Base-by-base conservation (phyloP, 2,113 vertebrate species). In the Acinonyx jubatus region DNA sequence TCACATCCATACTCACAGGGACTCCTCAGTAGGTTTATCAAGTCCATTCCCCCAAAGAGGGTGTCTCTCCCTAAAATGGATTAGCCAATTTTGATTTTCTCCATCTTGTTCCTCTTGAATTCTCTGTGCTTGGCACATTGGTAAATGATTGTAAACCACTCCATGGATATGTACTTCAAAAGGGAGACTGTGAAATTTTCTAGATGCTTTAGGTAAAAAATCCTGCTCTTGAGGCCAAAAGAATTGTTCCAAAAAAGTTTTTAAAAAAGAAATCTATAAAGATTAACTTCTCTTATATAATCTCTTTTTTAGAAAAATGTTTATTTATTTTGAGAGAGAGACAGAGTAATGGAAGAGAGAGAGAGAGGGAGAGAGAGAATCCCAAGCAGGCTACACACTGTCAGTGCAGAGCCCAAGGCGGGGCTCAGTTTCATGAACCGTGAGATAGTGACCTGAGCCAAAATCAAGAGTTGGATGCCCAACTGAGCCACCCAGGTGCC, bases 201-300 rank as follows among this genome's bases (percentile, higher is more conserved):
- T 48, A 74, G 25, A 85, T 61, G 23, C 14, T 61, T 88, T 79
- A 73, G 63, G 36, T 57, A 2, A 83, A 48, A 90, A 65, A 71
- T 88, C 25, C 27, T 84, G 52, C 41, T 92, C 65, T 94, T 96
- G 29, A 63, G 18, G 45, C 82, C 57, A 82, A 94, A 74, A 89
- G 73, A 91, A 7, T 41, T 52, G 18, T 66, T 85, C 66, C 3
- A 38, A 52, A 89, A 33, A 57, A 45, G 25, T 48, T 63, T 63
- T 65, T 11, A 33, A 63, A 88, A 88, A 63, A 63, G 61, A 31
- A 79, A 63, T 86, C n/a, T 97, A 21, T 21, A 31, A 76, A 81
- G 41, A 76, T 86, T 61, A 93, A 12, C 18, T 36, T 89, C 4
- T 68, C 7, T 87, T 78, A 21, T 63, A 52, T 83, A 83, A 88